Base-by-base conservation (phyloP, 2,797 vertebrate species). In the Myotis myotis region DNA sequence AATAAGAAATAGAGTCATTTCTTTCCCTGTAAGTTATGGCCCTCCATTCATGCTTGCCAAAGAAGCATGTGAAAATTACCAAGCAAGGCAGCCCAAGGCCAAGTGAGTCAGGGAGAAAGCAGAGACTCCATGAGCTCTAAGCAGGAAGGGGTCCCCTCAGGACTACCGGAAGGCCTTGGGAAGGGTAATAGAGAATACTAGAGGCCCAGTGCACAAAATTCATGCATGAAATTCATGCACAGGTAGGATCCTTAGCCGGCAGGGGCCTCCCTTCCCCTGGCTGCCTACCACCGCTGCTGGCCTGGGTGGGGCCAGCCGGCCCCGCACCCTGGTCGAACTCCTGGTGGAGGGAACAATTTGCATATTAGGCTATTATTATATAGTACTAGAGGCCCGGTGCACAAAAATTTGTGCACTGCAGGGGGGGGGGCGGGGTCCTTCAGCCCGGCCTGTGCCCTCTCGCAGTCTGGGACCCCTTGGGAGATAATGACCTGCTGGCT, bases 251-350 rank as follows among this genome's bases (percentile, higher is more conserved):
- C 5, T 11, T 60, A 60, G 25, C 57, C 5, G 2, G 57, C 57
- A 60, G 57, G 57, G 25, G 25, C 57, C 57, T 60, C 25, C 57
- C 57, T 28, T 60, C 57, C 25, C 25, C 12, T 60, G 57, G 57
- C 57, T 15, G 57, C 25, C 57, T 60, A 25, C 25, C 57, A 60
- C 12, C 0, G 0, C 57, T 2, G 2, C 25, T 60, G 57, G 25
- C 11, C 4, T 1, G 11, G 12, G 11, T 60, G 57, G 25, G 57
- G 23, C 22, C 55, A 25, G 55, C 2, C 0, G 19, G 19, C 7
- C 53, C 55, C 4, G 3, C 3, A 1, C 55, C 3, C 57, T 60
- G 57, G 23, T 57, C 4, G 4, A 57, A 28, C 57, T 28, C 23
- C 57, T 12, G 1, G 11, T 60, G 25, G 25, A 28, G 57, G 12